Evolutionary conservation across 2,797 vertebrate species (phyloP), one percentile per base, ranked within the genome.

Genomic region (Buceros bicornis): DNA sequence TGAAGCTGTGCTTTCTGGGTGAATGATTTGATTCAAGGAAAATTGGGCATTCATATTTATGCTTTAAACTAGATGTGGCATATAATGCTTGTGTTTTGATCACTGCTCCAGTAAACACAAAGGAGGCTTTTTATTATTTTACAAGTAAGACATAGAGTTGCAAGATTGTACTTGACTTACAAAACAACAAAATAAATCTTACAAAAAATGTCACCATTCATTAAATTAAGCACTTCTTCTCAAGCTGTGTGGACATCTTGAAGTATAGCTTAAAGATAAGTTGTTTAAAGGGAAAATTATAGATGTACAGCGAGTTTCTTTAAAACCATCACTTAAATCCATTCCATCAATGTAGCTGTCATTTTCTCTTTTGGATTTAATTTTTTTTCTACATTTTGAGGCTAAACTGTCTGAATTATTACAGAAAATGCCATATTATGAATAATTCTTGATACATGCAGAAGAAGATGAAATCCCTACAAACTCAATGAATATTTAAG

Each of bases 121-220:
- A 87, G 25, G 15, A 5, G 17, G 10, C 65, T 91, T 86, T 80
- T 93, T 47, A 51, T 82, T 62, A 45, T 81, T 93, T 92, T 85
- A 47, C 3, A 12, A 71, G 67, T 72, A 90, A 93, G 86, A 82
- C 62, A 61, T 26, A 62, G 37, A 93, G 25, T 85, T 87, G 56
- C 79, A 92, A 89, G 74, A 89, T 33, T 85, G 50, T 82, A 92
- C 84, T 95, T 92, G 87, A 91, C 84, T 95, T 90, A 73, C 76
- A 95, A 95, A 96, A 91, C 82, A 97, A 70, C 72, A 91, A 87
- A 95, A 96, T 95, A 96, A 95, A 95, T 90, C 92, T 89, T 93
- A 86, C 47, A 66, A 81, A 84, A 89, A 91, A 70, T 13, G 69
- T 67, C 91, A 80, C 40, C 20, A 50, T 89, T 95, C 74, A 85